Evolutionary conservation across 1,140 invertebrate species (phyloP), one percentile per base, ranked within the genome.

Genomic region (Chionoecetes opilio): DNA sequence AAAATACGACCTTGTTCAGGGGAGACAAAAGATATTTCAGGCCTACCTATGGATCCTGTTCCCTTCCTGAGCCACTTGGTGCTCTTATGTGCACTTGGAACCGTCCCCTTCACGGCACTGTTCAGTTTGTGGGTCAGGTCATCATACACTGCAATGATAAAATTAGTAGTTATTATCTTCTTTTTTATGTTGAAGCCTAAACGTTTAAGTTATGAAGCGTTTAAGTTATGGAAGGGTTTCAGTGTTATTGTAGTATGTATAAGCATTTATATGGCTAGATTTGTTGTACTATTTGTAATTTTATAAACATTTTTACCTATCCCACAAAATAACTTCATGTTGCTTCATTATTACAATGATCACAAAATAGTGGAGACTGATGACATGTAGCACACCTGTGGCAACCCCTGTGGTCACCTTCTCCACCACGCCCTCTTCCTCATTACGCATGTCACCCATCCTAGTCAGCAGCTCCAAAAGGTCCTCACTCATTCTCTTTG

Each of bases 1-100:
- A n/a, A n/a, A n/a, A n/a, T n/a, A n/a, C n/a, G n/a, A n/a, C n/a
- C n/a, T n/a, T n/a, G n/a, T n/a, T n/a, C n/a, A n/a, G n/a, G n/a
- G n/a, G n/a, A n/a, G n/a, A n/a, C n/a, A n/a, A n/a, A n/a, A n/a
- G n/a, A n/a, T n/a, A n/a, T n/a, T n/a, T n/a, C n/a, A n/a, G n/a
- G n/a, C 93, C 29, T 31, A 95, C 94, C 94, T 38, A 95, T 35
- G 11, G 75, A 86, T n/a, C 94, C 94, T 3, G 94, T 95, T 82
- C 90, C 82, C 41, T 95, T 95, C 35, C 94, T 95, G 5, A 95
- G 31, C 94, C 94, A 95, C 32, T 95, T 95, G 82, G 94, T 95
- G 89, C 90, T 95, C 82, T 95, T 95, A 90, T 95, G 94, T 38
- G 94, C 94, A n/a, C 89, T 90, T 29, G 94, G 94, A 53, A 91